phyloP scores from a whole-genome alignment of 2,113 vertebrate genomes.

The Muntiacus reevesi region DNA sequence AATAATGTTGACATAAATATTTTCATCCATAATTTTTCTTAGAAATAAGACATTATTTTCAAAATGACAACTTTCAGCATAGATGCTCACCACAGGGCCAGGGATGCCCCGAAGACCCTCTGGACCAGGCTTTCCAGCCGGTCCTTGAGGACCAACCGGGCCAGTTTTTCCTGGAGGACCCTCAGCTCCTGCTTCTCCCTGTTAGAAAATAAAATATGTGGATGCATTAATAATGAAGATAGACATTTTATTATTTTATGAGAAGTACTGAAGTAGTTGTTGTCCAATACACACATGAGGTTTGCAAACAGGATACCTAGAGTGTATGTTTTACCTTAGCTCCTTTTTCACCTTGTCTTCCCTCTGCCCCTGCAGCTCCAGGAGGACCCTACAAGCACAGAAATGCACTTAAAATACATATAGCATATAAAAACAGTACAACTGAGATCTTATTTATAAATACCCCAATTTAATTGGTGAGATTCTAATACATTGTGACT shows the following conservation, averaged over 20 bases:
- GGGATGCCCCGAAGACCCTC: slow-evolving; percentile 97
- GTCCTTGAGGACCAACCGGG: slow-evolving; percentile 95
- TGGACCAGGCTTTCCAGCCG: slow-evolving; percentile 93
- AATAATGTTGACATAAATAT: background rate
- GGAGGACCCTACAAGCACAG: slow-evolving; percentile 88
- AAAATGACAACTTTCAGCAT: background rate
- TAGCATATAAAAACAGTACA: background rate
- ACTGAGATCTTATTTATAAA: background rate
- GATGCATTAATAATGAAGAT: background rate
- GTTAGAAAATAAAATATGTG: slow-evolving; percentile 11
- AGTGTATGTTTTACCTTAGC: slow-evolving; percentile 88
- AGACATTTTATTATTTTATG: background rate
- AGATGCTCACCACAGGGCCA: slow-evolving; percentile 91
- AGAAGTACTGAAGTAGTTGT: background rate
- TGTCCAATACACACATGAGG: background rate
- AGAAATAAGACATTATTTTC: background rate
- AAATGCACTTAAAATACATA: background rate
- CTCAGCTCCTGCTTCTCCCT: slow-evolving; percentile 95
- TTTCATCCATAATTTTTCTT: background rate
- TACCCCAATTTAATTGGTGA: background rate
- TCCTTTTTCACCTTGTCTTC: slow-evolving; percentile 98
- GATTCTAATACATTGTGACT: background rate
- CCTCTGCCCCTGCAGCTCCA: slow-evolving; percentile 92
- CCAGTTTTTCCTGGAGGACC: slow-evolving; percentile 97
- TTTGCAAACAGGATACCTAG: background rate